A percentile compares a stretch with the other conserved stretches of the same genome.
Conservation (phyloP, 2,888 invertebrate species). For the Ditylenchus weischeri region DNA sequence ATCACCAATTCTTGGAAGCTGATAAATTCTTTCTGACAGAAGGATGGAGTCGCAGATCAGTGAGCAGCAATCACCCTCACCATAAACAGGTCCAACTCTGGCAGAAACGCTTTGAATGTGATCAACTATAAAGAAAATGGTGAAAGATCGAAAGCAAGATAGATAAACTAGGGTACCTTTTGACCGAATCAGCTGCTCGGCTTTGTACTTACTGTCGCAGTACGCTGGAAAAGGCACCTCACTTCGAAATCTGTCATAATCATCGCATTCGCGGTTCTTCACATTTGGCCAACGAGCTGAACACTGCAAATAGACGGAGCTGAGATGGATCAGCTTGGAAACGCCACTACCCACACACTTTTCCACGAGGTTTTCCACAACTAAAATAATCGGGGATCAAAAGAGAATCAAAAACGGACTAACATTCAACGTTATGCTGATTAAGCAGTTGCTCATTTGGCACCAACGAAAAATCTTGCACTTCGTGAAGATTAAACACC, state of each 20-base stretch:
- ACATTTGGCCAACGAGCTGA: constrained; percentile 51
- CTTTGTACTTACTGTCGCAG: constrained; percentile 42
- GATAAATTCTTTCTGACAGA: constrained; percentile 28
- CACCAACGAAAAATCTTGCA: constrained; percentile 40
- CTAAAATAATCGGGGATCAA: constrained; percentile 25
- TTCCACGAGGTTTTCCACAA: constrained; percentile 30
- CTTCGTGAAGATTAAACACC: constrained; percentile 49
- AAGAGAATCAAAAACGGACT: constrained; percentile 11
- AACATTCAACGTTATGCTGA: constrained; percentile 45
- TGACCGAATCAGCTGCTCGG: constrained; percentile 37
- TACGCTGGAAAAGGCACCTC: constrained; percentile 39
- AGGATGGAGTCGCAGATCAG: constrained; percentile 34
- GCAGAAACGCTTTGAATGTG: constrained; percentile 25
- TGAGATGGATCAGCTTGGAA: constrained; percentile 40
- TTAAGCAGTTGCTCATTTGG: constrained; percentile 37
- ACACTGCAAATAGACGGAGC: constrained; percentile 45
- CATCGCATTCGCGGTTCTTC: constrained; percentile 38
- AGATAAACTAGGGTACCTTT: neutral
- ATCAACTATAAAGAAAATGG: neutral
- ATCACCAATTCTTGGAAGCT: constrained; percentile 43
- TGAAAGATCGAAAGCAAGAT: neutral
- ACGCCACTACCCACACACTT: constrained; percentile 25
- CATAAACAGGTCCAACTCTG: constrained; percentile 34
- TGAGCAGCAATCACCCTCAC: constrained; percentile 36
- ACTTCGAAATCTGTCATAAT: constrained; percentile 27